Evolutionary conservation across 1,140 invertebrate genomes (phyloP).

Genomic region (Phymorhynchus buccinoides): DNA sequence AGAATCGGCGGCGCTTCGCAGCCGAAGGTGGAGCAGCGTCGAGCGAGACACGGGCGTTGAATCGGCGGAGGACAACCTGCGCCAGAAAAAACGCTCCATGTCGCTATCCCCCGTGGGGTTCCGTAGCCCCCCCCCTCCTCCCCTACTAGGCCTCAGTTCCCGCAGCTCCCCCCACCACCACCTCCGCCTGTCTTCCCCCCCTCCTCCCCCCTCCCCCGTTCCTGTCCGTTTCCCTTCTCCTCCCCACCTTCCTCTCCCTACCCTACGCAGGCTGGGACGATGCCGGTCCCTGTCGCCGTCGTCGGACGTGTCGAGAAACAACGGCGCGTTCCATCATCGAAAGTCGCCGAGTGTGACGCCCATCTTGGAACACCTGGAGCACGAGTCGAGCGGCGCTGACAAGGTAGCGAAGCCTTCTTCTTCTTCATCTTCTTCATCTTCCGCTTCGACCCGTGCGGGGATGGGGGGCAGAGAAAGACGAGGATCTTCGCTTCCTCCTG

Average conservation of each 20-base stretch:
- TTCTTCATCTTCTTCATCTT: too few relatives aligned
- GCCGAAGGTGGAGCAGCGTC: not conserved
- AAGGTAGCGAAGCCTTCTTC: not conserved
- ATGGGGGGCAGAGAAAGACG: not conserved
- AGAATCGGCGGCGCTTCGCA: not conserved
- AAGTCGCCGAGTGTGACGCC: constrained; percentile 11
- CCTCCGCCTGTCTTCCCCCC: not conserved
- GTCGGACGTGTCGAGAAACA: too few relatives aligned
- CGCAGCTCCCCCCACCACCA: not conserved
- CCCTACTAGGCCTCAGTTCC: not conserved
- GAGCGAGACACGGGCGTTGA: not conserved
- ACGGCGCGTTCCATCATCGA: not conserved
- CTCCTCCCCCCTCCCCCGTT: not conserved
- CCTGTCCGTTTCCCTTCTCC: not conserved
- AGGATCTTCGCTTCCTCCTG: not conserved
- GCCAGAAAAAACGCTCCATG: not conserved
- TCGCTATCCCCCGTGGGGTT: constrained; percentile 8
- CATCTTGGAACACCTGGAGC: constrained; percentile 33
- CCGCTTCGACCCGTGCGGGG: too few relatives aligned
- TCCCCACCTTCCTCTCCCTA: too few relatives aligned
- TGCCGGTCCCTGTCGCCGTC: constrained; percentile 3
- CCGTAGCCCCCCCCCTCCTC: not conserved
- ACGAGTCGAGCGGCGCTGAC: not conserved
- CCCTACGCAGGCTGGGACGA: not conserved
- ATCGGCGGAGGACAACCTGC: too few relatives aligned